Evolutionary conservation across 2,888 invertebrate species (phyloP).

Genomic region (Drosophila melanosoma): DNA sequence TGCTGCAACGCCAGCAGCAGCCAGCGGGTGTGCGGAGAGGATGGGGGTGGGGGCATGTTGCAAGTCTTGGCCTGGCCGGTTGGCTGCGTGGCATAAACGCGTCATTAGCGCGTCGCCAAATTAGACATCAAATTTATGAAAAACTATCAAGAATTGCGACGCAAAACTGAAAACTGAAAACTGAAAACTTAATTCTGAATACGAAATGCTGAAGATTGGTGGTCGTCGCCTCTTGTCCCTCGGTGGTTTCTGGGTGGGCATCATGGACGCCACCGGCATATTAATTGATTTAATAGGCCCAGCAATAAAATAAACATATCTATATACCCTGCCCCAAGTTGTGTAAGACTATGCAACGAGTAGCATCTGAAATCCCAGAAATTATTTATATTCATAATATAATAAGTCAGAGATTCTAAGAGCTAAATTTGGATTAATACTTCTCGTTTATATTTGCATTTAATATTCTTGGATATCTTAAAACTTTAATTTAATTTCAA

Average conservation of each 20-base stretch:
- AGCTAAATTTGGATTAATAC: background rate
- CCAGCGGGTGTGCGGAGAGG: background rate
- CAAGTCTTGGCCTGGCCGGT: slow-evolving; percentile 5
- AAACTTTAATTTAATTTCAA: background rate
- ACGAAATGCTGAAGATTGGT: background rate
- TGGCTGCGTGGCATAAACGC: slow-evolving; percentile 55
- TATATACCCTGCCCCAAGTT: slow-evolving; percentile 2
- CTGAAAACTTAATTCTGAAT: background rate
- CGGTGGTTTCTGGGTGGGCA: slow-evolving; percentile 33
- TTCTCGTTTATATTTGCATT: background rate
- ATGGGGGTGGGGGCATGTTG: background rate
- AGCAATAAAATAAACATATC: slow-evolving; percentile 15
- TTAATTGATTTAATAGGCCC: slow-evolving; percentile 69
- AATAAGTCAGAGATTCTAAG: background rate
- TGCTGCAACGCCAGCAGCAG: slow-evolving; percentile 44
- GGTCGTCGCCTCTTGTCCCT: background rate
- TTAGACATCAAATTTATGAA: slow-evolving; percentile 62
- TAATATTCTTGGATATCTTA: background rate
- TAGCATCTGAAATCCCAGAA: background rate
- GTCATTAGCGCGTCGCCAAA: slow-evolving; percentile 61
- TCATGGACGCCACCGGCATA: slow-evolving; percentile 13
- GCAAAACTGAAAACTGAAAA: background rate
- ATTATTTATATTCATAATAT: background rate
- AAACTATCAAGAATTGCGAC: slow-evolving; percentile 51
- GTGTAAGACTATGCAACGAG: background rate